Base-by-base conservation (phyloP, 2,888 invertebrate genomes). In the Mesochorus sp. region DNA sequence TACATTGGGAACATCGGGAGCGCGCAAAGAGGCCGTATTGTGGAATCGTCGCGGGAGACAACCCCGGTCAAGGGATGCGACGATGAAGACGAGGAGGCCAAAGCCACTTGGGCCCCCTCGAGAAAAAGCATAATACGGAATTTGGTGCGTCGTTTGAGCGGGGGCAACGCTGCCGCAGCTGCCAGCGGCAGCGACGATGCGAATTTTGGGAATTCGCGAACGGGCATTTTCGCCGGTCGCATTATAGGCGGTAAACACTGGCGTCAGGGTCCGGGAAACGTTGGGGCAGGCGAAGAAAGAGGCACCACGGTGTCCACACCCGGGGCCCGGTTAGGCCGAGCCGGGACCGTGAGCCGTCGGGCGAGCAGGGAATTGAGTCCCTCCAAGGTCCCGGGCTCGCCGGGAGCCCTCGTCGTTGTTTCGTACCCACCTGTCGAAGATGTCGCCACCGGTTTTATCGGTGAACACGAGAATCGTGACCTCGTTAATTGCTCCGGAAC, bases 331-430 rank as follows among this genome's bases (percentile, higher is more conserved):
- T 70, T 75, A 67, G 83, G 82, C 79, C 84, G 75, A 73, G 84
- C 81, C 87, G 89, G 86, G 80, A 85, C 83, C 84, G 84, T 85
- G 71, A 89, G 88, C 81, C 88, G 87, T 67, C 87, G 89, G 74
- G 82, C 86, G 59, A 90, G 90, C 77, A 84, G 89, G 72, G 90
- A 90, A 31, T 82, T 88, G 64, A 90, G 89, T 80, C 90, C 90
- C 44, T 86, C 88, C 24, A 87, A 84, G 81, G 83, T 81, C 79
- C 78, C 80, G 57, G 68, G 44, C 64, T 51, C 75, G 59, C 83
- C 82, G 76, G 76, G 77, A 49, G 64, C 80, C 55, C 37, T 81
- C 80, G 75, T 67, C 79, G 71, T 62, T 74, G 62, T 57, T 21
- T 39, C 49, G 0, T 62, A 62, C 19, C 44, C 67, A 42, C 74